Evolutionary conservation across 2,113 vertebrate species (phyloP).

Genomic region (Bufo bufo): DNA sequence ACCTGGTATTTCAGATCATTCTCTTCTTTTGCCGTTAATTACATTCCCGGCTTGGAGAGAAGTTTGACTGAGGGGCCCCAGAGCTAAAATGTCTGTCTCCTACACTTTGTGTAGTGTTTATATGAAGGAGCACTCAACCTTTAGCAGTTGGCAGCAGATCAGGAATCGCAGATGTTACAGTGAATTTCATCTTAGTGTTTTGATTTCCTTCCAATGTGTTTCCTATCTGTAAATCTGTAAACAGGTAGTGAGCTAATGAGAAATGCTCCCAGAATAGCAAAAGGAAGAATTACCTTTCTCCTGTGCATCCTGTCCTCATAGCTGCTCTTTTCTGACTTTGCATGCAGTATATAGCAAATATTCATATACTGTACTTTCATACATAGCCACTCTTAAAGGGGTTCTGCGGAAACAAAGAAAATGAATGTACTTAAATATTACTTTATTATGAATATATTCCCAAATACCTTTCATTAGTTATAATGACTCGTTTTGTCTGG

Average conservation of each 20-base stretch:
- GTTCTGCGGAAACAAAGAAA: too few relatives aligned
- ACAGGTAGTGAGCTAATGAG: conserved; percentile 32
- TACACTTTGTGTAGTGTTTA: not conserved
- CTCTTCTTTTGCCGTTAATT: not conserved
- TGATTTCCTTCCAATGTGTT: conserved; percentile 51
- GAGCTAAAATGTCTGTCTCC: conserved; percentile 13
- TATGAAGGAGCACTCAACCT: conserved; percentile 29
- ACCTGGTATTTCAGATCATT: not conserved
- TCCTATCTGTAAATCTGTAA: conserved; percentile 37
- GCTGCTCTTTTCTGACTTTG: not conserved
- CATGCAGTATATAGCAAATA: not conserved
- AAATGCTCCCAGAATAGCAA: conserved; percentile 38
- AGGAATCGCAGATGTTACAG: conserved; percentile 48
- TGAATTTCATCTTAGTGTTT: conserved; percentile 50
- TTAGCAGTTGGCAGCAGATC: conserved; percentile 37
- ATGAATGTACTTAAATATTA: too few relatives aligned
- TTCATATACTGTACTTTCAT: too few relatives aligned
- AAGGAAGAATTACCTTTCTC: conserved; percentile 14
- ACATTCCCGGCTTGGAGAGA: not conserved
- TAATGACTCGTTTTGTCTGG: too few relatives aligned
- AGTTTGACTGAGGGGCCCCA: conserved; percentile 32
- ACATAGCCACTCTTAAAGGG: too few relatives aligned
- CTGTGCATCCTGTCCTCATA: not conserved
- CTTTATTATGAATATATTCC: too few relatives aligned
- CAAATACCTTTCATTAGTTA: too few relatives aligned